Conservation (phyloP, 2,888 invertebrate genomes). For the Limnephilus marmoratus region DNA sequence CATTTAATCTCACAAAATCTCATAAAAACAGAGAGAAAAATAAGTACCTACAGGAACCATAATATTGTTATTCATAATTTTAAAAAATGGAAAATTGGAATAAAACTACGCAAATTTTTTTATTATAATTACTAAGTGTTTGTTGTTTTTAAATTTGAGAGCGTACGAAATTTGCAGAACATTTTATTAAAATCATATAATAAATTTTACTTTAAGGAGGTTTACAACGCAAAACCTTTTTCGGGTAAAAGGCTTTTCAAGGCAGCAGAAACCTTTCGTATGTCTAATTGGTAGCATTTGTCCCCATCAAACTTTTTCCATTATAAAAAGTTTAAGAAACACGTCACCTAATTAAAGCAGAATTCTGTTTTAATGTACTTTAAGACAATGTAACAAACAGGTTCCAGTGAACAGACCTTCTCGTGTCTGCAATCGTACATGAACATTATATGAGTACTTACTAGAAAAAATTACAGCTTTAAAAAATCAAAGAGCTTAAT, state of each 20-base stretch:
- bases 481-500: no score
- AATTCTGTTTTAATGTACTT: background rate
- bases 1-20: no score
- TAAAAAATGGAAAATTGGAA: no score
- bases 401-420: background rate
- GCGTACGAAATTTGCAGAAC: background rate
- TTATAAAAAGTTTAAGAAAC: slow-evolving; percentile 28
- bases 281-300: slow-evolving; percentile 31
- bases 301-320: slow-evolving; percentile 10
- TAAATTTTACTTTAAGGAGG: background rate
- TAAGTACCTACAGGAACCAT: no score
- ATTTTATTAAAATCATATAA: background rate
- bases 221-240: background rate
- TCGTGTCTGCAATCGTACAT: background rate
- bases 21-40: no score
- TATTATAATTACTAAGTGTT: no score
- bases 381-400: background rate
- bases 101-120: no score
- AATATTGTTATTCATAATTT: no score
- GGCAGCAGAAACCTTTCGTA: background rate
- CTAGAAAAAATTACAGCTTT: background rate
- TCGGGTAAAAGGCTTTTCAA: background rate
- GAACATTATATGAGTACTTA: background rate
- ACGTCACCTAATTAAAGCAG: background rate
- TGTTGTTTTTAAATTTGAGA: no score